phyloP scores from a whole-genome alignment of 2,113 vertebrate genomes.

The Thryonomys swinderianus region DNA sequence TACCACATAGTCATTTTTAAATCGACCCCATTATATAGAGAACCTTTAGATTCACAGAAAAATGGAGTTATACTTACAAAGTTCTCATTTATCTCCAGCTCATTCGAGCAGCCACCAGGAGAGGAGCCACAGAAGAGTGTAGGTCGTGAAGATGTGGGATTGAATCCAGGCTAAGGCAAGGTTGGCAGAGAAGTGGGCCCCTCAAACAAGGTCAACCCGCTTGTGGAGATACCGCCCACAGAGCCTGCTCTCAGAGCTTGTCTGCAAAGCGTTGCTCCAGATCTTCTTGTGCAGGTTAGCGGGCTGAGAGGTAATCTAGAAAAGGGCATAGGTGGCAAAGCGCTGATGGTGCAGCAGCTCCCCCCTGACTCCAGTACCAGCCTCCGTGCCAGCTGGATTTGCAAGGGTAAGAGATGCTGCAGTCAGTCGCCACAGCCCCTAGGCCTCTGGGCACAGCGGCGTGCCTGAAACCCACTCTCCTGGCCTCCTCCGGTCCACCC shows the following conservation, averaged over 20 bases:
- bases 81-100: background rate
- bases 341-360: conserved; percentile 87
- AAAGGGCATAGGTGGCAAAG: conserved; percentile 86
- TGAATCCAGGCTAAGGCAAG: background rate
- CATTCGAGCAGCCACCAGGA: background rate
- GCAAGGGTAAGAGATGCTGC: conserved; percentile 89
- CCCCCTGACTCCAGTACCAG: conserved; percentile 93
- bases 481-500: conserved; percentile 83
- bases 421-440: conserved; percentile 93
- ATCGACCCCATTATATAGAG: background rate
- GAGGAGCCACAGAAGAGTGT: background rate
- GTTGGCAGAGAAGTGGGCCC: conserved; percentile 84
- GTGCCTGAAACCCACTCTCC: conserved; percentile 87
- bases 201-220: conserved; percentile 87
- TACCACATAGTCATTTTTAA: background rate
- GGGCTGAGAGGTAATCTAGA: conserved; percentile 84
- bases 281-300: conserved; percentile 92
- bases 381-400: conserved; percentile 91
- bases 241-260: conserved; percentile 82
- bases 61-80: background rate
- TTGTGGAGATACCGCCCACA: conserved; percentile 84
- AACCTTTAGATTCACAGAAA: background rate
- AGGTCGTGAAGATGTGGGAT: background rate
- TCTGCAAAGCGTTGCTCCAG: conserved; percentile 92
- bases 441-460: conserved; percentile 93